phyloP scores from a whole-genome alignment of 1,140 invertebrate species.

The Diprion similis region DNA sequence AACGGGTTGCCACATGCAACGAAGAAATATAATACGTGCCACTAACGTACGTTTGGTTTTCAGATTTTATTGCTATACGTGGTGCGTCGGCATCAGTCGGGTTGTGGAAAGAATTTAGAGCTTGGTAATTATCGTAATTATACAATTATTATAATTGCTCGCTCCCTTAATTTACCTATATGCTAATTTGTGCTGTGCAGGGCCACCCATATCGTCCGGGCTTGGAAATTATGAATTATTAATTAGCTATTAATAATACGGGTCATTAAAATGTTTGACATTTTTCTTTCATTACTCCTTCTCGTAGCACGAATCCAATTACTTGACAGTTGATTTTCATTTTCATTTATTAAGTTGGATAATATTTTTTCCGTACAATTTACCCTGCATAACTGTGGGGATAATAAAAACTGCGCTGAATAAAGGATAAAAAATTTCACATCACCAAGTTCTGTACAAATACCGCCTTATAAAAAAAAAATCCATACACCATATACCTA shows the following conservation, averaged over 20 bases:
- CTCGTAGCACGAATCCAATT: no score
- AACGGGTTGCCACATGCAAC: neutral
- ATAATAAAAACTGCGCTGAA: neutral
- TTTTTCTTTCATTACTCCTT: no score
- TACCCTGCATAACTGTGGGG: neutral
- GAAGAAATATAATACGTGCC: neutral
- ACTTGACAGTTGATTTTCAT: neutral
- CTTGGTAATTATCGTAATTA: constrained; percentile 37
- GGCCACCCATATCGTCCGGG: constrained; percentile 28
- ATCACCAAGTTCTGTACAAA: no score
- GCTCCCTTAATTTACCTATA: constrained; percentile 33
- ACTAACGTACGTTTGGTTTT: neutral
- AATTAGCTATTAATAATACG: constrained; percentile 29
- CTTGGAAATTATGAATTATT: constrained; percentile 40
- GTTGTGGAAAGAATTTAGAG: neutral
- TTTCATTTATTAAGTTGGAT: neutral
- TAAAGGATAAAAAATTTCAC: no score
- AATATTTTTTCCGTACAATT: neutral
- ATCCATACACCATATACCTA: no score
- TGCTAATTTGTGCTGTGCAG: constrained; percentile 29
- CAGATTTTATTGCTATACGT: neutral
- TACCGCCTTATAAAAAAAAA: no score
- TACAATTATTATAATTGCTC: constrained; percentile 40
- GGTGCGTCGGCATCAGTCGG: neutral
- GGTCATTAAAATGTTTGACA: neutral